Base-by-base conservation (phyloP, 1,140 invertebrate genomes). In the Laupala kohalensis region DNA sequence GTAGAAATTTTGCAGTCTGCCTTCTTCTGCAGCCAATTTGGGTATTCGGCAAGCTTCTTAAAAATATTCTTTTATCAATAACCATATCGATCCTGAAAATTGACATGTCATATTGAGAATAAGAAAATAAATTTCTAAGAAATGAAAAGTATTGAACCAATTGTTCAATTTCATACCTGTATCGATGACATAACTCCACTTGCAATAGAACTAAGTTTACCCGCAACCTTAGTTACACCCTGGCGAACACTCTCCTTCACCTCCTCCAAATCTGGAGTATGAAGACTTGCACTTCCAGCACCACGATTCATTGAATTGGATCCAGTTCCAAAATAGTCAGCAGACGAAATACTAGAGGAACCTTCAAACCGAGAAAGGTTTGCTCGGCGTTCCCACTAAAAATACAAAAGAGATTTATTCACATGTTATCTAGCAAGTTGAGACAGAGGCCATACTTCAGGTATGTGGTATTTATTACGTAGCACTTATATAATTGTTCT, bases 161-260 rank as follows among this genome's bases (percentile, higher is more conserved):
- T 53, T 15, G n/a, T n/a, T 53, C 37, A 53, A 19, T 13, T 53
- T 53, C 37, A 53, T 4, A 83, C 95, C 86, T 97, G 95, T 78
- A 97, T 84, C 74, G 93, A 94, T 71, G 89, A 90, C 85, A 98
- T 95, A 4, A 98, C 90, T 75, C 94, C 95, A 83, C 92, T 97
- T 70, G 96, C 95, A 72, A 99, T 82, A 72, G 89, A 94, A 76
- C 96, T 97, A 15, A 99, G 81, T 78, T 92, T 91, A 5, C 94
- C 96, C 29, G 97, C 96, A 72, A 99, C 96, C 84, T 96, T 97
- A 71, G 92, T 95, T 30, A 99, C 96, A 70, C 97, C 96, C 81
- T 96, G 92, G 75, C 90, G 89, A 6, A 99, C 95, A 76, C 94
- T 95, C 82, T 99, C 97, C 79, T 93, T 94, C 0, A 99, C 94